Conservation (phyloP, 2,797 vertebrate genomes). For the Squalus acanthias region DNA sequence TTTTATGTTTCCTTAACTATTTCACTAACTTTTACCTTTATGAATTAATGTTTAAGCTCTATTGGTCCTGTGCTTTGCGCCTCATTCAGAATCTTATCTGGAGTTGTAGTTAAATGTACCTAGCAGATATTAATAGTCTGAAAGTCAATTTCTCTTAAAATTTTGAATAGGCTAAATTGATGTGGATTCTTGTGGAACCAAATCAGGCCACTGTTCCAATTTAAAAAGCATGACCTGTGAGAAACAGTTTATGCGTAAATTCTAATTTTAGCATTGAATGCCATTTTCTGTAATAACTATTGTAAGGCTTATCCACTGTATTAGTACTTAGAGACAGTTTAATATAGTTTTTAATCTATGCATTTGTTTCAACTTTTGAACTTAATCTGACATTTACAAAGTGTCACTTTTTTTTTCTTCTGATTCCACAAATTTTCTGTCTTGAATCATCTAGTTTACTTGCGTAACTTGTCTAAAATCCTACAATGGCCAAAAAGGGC, state of each 20-base stretch:
- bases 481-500: not conserved
- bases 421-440: not conserved
- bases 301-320: not conserved
- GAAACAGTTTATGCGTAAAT: not conserved
- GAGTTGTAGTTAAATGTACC: not conserved
- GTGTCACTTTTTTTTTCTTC: not conserved
- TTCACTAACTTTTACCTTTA: not conserved
- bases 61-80: not conserved
- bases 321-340: not conserved
- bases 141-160: not conserved
- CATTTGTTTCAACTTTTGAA: not conserved
- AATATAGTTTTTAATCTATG: not conserved
- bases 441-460: not conserved
- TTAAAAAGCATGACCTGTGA: not conserved
- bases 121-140: not conserved
- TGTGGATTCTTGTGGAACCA: not conserved
- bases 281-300: not conserved
- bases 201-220: not conserved
- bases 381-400: not conserved
- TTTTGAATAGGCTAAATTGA: conserved; percentile 20
- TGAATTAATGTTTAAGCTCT: not conserved
- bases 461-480: not conserved
- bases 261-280: not conserved
- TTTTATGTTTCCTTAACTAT: not conserved
- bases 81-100: not conserved